Evolutionary conservation across 2,888 invertebrate genomes (phyloP).

Genomic region (Temnothorax rugatulus): DNA sequence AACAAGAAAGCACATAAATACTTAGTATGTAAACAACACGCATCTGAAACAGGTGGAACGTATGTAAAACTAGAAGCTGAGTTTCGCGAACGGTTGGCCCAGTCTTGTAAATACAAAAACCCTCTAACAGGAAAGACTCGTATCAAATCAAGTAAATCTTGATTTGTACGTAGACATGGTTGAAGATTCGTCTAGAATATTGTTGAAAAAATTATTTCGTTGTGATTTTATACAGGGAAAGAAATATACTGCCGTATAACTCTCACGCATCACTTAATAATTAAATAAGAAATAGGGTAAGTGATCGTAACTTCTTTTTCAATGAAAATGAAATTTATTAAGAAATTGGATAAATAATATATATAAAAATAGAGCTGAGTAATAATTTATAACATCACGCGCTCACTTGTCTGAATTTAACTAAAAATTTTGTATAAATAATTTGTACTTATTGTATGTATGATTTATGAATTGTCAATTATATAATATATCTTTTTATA

Average conservation of each 20-base stretch:
- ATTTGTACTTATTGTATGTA: background rate
- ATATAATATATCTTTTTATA: too few species aligned
- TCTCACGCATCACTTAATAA: background rate
- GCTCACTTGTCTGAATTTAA: background rate
- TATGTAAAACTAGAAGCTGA: constrained; percentile 92
- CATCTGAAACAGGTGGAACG: constrained; percentile 88
- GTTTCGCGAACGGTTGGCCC: constrained; percentile 89
- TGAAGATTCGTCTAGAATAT: background rate
- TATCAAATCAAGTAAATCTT: constrained; percentile 62
- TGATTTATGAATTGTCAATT: background rate
- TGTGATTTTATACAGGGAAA: background rate
- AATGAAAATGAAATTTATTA: constrained; percentile 8
- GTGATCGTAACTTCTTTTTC: background rate
- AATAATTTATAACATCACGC: too few species aligned
- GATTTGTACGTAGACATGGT: constrained; percentile 23
- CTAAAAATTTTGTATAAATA: background rate
- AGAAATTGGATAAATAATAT: constrained; percentile 40
- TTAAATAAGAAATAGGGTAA: background rate
- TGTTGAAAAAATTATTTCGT: constrained; percentile 2
- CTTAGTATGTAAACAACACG: background rate
- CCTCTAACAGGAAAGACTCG: constrained; percentile 65
- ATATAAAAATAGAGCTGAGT: constrained; percentile 8
- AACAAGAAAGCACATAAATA: background rate
- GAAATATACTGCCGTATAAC: background rate
- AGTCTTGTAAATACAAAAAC: constrained; percentile 80